A percentile compares a stretch with the other conserved stretches of the same genome.
These are phyloP conservation scores for Epizoanthus ramosus DNA, from an alignment of 92 coral and sea anemone genomes.

Conservation along the genomic window DNA sequence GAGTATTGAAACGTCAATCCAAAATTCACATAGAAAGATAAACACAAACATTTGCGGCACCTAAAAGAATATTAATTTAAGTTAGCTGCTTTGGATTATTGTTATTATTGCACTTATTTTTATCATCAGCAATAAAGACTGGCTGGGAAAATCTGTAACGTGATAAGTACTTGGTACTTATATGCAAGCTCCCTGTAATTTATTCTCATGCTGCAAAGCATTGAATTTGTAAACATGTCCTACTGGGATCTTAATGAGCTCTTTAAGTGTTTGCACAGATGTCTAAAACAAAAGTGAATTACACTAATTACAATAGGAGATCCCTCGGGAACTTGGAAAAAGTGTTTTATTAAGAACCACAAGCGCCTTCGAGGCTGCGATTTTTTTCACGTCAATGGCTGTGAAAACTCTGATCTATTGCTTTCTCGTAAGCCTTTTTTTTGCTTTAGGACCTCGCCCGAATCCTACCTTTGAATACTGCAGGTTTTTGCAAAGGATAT, in stretches of 20 bases:
- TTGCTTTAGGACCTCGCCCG: too few relatives aligned
- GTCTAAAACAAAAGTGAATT: constrained; percentile 12
- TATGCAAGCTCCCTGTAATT: not conserved
- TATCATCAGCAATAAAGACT: not conserved
- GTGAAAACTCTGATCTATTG: too few relatives aligned
- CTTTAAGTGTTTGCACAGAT: constrained; percentile 33
- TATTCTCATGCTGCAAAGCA: not conserved
- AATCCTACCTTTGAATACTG: too few relatives aligned
- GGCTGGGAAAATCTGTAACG: not conserved
- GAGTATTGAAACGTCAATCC: too few relatives aligned
- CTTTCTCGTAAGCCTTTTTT: too few relatives aligned
- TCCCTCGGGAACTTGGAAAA: not conserved
- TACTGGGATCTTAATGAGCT: not conserved
- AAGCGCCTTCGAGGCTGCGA: too few relatives aligned
- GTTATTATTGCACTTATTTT: too few relatives aligned
- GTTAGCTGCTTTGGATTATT: too few relatives aligned
- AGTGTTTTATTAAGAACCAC: not conserved
- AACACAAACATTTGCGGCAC: too few relatives aligned
- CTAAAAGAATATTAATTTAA: too few relatives aligned
- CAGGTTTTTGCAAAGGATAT: too few relatives aligned
- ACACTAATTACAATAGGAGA: not conserved
- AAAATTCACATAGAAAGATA: too few relatives aligned
- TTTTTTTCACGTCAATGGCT: not conserved
- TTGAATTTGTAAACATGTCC: not conserved
- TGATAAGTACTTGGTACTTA: not conserved